Conservation (phyloP, 1,140 invertebrate species). For the Cydia pomonella region DNA sequence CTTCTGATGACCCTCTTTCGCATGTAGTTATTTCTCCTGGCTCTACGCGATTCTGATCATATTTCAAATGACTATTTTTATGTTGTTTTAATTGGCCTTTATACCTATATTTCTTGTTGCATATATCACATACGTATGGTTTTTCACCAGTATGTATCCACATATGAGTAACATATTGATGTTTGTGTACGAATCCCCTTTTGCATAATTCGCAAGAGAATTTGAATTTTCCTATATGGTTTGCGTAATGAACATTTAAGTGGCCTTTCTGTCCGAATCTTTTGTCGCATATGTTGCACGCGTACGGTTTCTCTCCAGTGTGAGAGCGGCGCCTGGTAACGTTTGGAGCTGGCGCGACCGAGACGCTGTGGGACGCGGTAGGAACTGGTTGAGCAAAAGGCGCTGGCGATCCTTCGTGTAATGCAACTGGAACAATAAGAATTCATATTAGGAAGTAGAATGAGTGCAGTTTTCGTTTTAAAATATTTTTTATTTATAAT, state of each 20-base stretch:
- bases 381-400: no score
- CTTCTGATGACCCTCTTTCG: background rate
- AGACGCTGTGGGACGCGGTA: no score
- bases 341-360: no score
- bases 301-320: no score
- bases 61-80: background rate
- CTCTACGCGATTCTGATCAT: background rate
- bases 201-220: background rate
- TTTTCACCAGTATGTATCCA: background rate
- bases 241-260: background rate
- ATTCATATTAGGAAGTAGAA: no score
- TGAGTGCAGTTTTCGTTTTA: no score
- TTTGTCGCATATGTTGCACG: no score
- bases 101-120: background rate
- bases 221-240: background rate
- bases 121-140: background rate
- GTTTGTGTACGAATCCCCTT: background rate
- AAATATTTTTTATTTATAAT: no score
- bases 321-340: no score
- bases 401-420: no score
- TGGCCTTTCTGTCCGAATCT: background rate
- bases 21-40: constrained; percentile 10
- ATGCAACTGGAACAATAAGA: no score
- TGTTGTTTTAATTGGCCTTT: background rate
- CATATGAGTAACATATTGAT: background rate